Conservation (phyloP, 2,797 vertebrate species). For the Paguma larvata region DNA sequence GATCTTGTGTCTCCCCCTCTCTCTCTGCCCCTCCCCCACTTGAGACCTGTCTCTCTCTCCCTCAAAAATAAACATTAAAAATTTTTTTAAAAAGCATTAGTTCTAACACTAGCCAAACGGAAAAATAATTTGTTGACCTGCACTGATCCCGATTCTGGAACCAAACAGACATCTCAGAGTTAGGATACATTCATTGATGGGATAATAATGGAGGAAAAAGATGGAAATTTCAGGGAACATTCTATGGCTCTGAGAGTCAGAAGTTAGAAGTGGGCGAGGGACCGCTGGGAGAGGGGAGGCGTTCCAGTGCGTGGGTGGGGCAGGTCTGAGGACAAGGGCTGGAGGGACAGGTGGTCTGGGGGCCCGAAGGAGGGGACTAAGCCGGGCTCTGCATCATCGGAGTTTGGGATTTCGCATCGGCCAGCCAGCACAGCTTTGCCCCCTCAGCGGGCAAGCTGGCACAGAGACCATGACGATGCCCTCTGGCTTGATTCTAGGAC, state of each 20-base stretch:
- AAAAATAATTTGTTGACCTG: too few relatives aligned
- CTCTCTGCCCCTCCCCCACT: too few relatives aligned
- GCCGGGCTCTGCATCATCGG: fast-evolving
- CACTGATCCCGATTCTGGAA: background rate
- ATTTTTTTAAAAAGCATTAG: too few relatives aligned
- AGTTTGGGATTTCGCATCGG: fast-evolving
- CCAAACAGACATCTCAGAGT: background rate
- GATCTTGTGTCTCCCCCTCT: too few relatives aligned
- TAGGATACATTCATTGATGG: background rate
- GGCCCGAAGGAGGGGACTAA: too few relatives aligned
- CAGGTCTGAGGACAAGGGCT: fast-evolving
- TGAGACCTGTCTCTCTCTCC: too few relatives aligned
- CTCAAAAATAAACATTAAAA: too few relatives aligned
- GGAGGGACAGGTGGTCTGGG: background rate
- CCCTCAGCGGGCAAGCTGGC: background rate
- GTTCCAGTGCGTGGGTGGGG: background rate
- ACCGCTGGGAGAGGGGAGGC: background rate
- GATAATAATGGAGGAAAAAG: background rate
- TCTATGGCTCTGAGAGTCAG: fast-evolving
- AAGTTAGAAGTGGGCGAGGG: background rate
- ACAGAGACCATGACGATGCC: background rate
- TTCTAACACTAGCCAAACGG: background rate
- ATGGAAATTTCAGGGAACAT: background rate
- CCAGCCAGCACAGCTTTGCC: background rate
- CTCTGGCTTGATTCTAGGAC: background rate